These are phyloP conservation scores for Drosophila pectinifera DNA, from an alignment of 1,140 invertebrate species.

Conservation along the genomic window DNA sequence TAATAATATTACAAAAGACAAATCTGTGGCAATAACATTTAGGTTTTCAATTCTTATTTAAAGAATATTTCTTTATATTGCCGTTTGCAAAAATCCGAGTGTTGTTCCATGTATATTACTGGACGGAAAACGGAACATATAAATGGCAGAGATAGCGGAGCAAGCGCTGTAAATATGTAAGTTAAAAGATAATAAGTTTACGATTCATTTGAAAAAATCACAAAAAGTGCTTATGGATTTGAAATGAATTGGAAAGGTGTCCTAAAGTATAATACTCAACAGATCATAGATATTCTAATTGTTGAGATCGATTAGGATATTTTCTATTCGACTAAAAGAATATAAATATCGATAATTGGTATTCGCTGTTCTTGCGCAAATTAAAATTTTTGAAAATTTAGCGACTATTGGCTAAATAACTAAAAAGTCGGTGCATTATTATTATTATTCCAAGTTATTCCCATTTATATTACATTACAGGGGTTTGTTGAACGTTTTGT, in stretches of 20 bases:
- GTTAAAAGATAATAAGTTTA: not conserved
- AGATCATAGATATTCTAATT: not conserved
- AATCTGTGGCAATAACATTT: not conserved
- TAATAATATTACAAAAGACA: not conserved
- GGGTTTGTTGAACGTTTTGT: too few relatives aligned
- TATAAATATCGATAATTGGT: too few relatives aligned
- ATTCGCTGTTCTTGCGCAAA: too few relatives aligned
- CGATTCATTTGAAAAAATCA: too few relatives aligned
- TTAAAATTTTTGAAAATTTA: too few relatives aligned
- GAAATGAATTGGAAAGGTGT: not conserved
- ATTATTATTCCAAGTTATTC: too few relatives aligned
- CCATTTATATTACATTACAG: too few relatives aligned
- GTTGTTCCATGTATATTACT: constrained; percentile 1
- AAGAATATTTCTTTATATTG: not conserved
- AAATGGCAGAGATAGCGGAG: not conserved
- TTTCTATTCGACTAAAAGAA: too few relatives aligned
- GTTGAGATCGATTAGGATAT: too few relatives aligned
- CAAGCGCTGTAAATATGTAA: constrained; percentile 1
- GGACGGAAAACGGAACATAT: constrained; percentile 7
- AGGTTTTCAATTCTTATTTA: not conserved
- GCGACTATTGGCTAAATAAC: too few relatives aligned
- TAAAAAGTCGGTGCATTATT: too few relatives aligned
- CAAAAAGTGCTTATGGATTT: not conserved
- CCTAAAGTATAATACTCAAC: not conserved
- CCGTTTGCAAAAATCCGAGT: not conserved